Evolutionary conservation across 2,797 vertebrate genomes (phyloP).

Genomic region (Cheirogaleus major): DNA sequence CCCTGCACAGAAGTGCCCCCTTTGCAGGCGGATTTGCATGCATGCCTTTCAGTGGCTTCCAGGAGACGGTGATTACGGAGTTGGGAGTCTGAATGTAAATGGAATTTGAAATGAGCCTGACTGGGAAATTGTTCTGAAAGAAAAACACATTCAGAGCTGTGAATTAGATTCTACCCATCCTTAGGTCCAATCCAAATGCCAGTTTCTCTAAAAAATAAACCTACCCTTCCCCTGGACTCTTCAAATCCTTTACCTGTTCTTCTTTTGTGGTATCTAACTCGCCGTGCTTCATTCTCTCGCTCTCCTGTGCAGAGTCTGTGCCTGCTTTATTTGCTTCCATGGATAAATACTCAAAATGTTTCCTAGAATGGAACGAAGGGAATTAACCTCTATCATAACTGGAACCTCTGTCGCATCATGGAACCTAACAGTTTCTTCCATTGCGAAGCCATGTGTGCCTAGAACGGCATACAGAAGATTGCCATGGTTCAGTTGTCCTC

Average conservation of each 20-base stretch:
- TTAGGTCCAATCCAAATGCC: neutral
- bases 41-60: neutral
- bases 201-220: neutral
- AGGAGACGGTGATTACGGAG: neutral
- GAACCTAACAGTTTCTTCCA: neutral
- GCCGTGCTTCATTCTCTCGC: neutral
- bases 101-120: slow-evolving; percentile 23
- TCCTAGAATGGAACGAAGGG: neutral
- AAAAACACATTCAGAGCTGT: neutral
- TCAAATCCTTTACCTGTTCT: neutral
- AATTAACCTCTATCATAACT: neutral
- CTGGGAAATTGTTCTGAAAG: slow-evolving; percentile 18
- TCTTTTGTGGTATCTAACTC: neutral
- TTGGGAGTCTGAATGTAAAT: neutral
- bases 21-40: neutral
- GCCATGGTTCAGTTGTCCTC: neutral
- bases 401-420: neutral
- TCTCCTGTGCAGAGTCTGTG: neutral
- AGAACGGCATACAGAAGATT: neutral
- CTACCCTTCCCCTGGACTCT: neutral
- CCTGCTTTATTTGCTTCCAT: neutral
- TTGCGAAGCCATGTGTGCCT: neutral
- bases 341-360: neutral
- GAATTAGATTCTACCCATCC: neutral
- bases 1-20: neutral